Base-by-base conservation (phyloP, 2,797 vertebrate genomes). In the Margarornis squamiger region DNA sequence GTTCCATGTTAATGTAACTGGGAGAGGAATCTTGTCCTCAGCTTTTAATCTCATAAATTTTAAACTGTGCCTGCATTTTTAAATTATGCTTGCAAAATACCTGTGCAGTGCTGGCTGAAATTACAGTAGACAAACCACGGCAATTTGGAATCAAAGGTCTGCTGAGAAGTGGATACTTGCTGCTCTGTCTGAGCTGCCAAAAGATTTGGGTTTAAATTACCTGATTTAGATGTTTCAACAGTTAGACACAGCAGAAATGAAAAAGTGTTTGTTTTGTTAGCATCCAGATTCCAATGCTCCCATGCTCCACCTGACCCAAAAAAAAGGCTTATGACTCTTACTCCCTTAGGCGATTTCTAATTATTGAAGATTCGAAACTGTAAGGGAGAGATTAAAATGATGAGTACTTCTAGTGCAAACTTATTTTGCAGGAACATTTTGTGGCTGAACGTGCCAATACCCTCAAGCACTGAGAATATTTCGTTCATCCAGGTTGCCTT, bases 201-300 rank as follows among this genome's bases (percentile, higher is more conserved):
- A 87, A 92, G 83, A 58, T 96, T 91, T 86, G 61, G 86, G 86
- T 95, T 96, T 96, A 79, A 88, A 78, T 96, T 95, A 94, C 96
- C 92, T 52, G 57, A 54, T 85, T 71, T 92, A 91, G 95, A 92
- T 93, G 48, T 62, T 92, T 81, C 51, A 84, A 55, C 78, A 86
- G 91, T 59, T 89, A 94, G 83, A 67, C 48, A 58, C 39, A 71
- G 93, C 41, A 95, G 88, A 95, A 96, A 97, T 95, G 74, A 95
- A 82, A 79, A 86, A 81, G 77, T 70, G 63, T 88, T 95, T 97
- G 78, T 96, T 97, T 91, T 82, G 46, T 59, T 76, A 90, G 84
- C 59, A 51, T 91, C 30, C 43, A 58, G 30, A 73, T 86, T 91
- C n/a, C 65, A 81, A 41, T 6, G 30, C n/a, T 95, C 66, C 41